Base-by-base conservation (phyloP, 2,113 vertebrate genomes). In the Elachura formosa region DNA sequence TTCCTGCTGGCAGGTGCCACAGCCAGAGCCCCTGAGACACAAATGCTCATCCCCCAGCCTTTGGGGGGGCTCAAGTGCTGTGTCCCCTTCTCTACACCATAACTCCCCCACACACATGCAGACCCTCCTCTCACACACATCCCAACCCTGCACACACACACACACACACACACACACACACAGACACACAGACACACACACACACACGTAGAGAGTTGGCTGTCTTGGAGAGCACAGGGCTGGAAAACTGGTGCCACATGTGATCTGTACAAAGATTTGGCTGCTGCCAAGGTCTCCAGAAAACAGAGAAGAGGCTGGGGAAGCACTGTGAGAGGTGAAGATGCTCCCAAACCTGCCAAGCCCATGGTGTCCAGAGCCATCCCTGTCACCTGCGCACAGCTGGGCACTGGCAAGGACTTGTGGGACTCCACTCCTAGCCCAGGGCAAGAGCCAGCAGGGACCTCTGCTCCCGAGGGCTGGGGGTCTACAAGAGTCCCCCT, bases 401-500 rank as follows among this genome's bases (percentile, higher is more conserved):
- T 2, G 0, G 45, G 31, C 1, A 2, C 24, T 7, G 11, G 31
- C 2, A 4, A 64, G 58, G 19, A 14, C 16, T 2, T 0, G 4
- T 64, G 38, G 11, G 25, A 25, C 25, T 78, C 41, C 26, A 29
- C 21, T 12, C 51, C 38, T 12, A 58, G 13, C 10, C 29, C 34
- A 67, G 34, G 18, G 23, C 76, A 61, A 31, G 11, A 36, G 10
- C 26, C 51, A 61, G 41, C 67, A 75, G 51, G 5, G 22, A 63
- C 16, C 8, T 55, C 59, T 52, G 33, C 9, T 76, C 13, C 10
- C 0, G 1, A 4, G 26, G n/a, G 6, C 59, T 64, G 40, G 40
- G 59, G 26, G 43, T 49, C 29, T 8, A 22, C 24, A 9, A 0
- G 1, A 25, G 18, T 34, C 25, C 12, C 25, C 28, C 17, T 85